A percentile compares a stretch with the other conserved stretches of the same genome.
Evolutionary conservation across 1,140 invertebrate species (phyloP).

Genomic region (Physella acuta): DNA sequence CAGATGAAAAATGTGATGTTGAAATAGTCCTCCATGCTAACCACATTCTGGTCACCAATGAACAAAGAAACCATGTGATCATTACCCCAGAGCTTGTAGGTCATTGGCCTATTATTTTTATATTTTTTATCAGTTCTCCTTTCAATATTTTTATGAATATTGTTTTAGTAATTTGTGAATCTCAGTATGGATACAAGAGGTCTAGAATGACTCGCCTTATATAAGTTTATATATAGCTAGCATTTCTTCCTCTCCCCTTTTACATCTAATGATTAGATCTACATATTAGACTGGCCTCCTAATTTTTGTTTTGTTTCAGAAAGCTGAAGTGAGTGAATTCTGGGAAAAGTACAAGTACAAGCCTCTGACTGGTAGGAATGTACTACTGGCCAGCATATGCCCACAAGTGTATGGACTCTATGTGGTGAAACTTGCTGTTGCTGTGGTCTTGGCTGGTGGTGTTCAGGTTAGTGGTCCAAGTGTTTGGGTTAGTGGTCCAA

Average conservation of each 20-base stretch:
- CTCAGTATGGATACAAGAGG: no score
- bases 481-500: constrained; percentile 63
- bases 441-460: constrained; percentile 73
- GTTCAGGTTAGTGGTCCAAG: constrained; percentile 62
- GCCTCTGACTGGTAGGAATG: constrained; percentile 74
- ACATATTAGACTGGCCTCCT: no score
- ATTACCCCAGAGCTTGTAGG: constrained; percentile 70
- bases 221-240: neutral
- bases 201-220: neutral
- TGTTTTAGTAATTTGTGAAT: no score
- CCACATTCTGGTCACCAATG: constrained; percentile 72
- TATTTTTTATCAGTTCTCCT: no score
- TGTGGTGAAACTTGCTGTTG: constrained; percentile 81
- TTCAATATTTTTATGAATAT: no score
- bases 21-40: constrained; percentile 76
- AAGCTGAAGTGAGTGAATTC: constrained; percentile 73
- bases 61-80: constrained; percentile 65
- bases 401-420: constrained; percentile 87
- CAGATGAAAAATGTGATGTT: constrained; percentile 69
- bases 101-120: no score
- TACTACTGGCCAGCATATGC: constrained; percentile 80
- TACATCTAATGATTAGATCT: neutral
- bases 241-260: neutral
- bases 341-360: constrained; percentile 70
- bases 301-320: constrained; percentile 52